phyloP scores from a whole-genome alignment of 2,797 vertebrate genomes.

The Gephyroberyx darwinii region DNA sequence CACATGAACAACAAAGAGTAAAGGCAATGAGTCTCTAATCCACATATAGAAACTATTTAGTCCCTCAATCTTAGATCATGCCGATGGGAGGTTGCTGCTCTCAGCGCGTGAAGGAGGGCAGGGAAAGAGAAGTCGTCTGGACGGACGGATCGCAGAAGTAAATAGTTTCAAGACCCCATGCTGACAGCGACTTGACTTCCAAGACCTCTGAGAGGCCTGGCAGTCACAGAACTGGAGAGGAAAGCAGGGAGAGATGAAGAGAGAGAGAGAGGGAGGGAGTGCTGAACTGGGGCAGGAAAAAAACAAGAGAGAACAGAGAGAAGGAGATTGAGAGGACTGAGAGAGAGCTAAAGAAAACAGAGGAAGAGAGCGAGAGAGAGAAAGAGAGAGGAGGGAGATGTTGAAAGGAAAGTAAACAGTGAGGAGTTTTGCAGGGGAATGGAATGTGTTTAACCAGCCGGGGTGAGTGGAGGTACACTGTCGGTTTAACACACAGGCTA shows the following conservation, averaged over 20 bases:
- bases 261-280: background rate
- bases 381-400: constrained; percentile 6
- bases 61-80: background rate
- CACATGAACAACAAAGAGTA: too few relatives aligned
- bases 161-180: constrained; percentile 8
- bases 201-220: constrained; percentile 8
- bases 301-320: background rate
- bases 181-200: constrained; percentile 28
- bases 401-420: constrained; percentile 47
- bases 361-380: background rate
- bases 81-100: background rate
- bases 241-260: background rate
- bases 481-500: constrained; percentile 40
- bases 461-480: constrained; percentile 51
- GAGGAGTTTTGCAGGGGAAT: constrained; percentile 13
- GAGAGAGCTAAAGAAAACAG: background rate
- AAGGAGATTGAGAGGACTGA: background rate
- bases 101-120: background rate
- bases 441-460: constrained; percentile 65
- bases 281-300: background rate
- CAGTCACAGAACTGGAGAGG: background rate
- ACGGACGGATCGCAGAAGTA: constrained; percentile 1
- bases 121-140: background rate
- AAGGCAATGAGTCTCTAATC: too few relatives aligned
- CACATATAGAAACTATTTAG: too few relatives aligned